Conservation (phyloP, 2,113 vertebrate genomes). For the Microcebus jonahi region DNA sequence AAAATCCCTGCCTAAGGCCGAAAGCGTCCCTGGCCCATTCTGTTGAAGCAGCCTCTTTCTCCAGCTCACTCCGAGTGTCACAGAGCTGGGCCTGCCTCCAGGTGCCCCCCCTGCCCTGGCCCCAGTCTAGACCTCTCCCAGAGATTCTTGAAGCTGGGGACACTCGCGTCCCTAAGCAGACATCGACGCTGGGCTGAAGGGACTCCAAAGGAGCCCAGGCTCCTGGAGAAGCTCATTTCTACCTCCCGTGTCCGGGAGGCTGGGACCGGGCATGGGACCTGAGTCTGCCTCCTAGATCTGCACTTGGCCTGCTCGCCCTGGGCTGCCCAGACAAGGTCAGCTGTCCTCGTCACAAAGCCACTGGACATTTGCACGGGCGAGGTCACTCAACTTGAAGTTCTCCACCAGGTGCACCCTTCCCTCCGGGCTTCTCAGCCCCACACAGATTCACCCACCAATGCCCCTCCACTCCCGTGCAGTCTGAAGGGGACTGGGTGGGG, state of each 20-base stretch:
- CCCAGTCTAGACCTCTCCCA: not conserved
- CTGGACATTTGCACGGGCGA: not conserved
- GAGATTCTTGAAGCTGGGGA: not conserved
- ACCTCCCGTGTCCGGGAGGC: not conserved
- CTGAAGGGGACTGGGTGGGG: not conserved
- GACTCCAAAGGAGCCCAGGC: not conserved
- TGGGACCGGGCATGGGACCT: not conserved
- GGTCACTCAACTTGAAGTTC: not conserved
- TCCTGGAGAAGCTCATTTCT: not conserved
- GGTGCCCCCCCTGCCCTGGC: accelerated
- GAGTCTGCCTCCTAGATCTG: not conserved
- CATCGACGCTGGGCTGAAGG: not conserved
- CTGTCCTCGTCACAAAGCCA: not conserved
- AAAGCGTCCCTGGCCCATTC: not conserved
- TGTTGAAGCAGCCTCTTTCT: not conserved
- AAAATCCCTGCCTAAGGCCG: not conserved
- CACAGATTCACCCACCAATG: not conserved
- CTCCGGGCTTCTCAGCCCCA: not conserved
- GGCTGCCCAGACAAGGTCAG: not conserved
- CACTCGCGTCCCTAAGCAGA: not conserved
- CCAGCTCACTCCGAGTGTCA: not conserved
- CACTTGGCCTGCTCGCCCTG: not conserved
- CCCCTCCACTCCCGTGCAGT: not conserved
- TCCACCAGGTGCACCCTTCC: not conserved
- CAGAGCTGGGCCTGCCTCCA: not conserved